Evolutionary conservation across 2,797 vertebrate species (phyloP).

Genomic region (Phalanger gymnotis): DNA sequence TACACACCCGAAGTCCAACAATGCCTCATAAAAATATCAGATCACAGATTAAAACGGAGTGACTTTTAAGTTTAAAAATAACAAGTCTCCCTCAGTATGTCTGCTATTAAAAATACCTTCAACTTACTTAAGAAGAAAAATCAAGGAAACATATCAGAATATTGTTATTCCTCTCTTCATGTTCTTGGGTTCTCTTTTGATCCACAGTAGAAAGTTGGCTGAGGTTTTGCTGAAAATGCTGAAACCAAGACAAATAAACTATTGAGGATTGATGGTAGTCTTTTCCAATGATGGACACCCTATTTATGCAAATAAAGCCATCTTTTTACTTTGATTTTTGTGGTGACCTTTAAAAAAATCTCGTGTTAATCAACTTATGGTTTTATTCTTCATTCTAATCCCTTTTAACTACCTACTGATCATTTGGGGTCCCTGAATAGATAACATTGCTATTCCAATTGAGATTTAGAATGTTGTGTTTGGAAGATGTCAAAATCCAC

Average conservation of each 20-base stretch:
- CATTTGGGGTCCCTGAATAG: not conserved
- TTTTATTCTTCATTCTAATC: constrained; percentile 29
- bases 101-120: constrained; percentile 75
- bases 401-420: constrained; percentile 5
- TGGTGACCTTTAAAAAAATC: constrained; percentile 3
- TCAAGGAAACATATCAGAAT: constrained; percentile 60
- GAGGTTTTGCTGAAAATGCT: constrained; percentile 59
- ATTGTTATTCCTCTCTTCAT: constrained; percentile 75
- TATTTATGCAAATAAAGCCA: not conserved
- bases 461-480: constrained; percentile 29
- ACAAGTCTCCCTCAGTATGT: constrained; percentile 45
- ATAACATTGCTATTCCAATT: not conserved
- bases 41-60: constrained; percentile 78
- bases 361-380: not conserved
- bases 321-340: constrained; percentile 5
- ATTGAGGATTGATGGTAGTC: not conserved
- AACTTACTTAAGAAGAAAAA: constrained; percentile 70
- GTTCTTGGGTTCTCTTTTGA: constrained; percentile 71
- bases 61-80: constrained; percentile 74
- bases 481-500: constrained; percentile 12
- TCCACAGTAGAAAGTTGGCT: constrained; percentile 73
- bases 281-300: constrained; percentile 27
- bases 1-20: constrained; percentile 56
- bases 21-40: constrained; percentile 80
- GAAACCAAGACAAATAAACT: constrained; percentile 17